Base-by-base conservation (phyloP, 2,888 invertebrate genomes). In the Noctua fimbriata region DNA sequence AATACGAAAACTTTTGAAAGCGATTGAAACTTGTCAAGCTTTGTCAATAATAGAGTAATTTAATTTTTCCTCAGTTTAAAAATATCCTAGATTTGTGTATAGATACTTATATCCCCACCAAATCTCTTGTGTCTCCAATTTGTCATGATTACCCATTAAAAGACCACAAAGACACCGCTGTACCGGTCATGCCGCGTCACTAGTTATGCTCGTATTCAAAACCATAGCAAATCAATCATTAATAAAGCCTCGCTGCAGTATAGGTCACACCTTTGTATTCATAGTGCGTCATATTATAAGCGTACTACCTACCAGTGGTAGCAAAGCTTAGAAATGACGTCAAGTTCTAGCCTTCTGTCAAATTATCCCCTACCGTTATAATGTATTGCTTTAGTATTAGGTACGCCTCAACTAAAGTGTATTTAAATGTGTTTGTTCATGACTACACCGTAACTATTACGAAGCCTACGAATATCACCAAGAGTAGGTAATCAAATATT, bases 321-420 rank as follows among this genome's bases (percentile, higher is more conserved):
- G 65, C 36, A 76, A 36, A 78, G 77, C 69, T 66, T 81, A 69
- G 69, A 84, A 74, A 82, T 89, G 82, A 89, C 87, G 89, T 88
- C 88, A 88, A 77, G 41, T 65, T 58, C 70, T 82, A 87, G 72
- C 73, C 69, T 79, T 72, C 69, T 81, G 76, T 76, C 67, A 76
- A 73, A 24, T 77, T 24, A 80, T 74, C 86, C 83, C 82, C 73
- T 87, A 85, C 83, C 28, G 83, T 47, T 16, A 0, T n/a, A 18
- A 69, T 41, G 21, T 4, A 58, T 47, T 69, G 24, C 24, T 69
- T 36, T 58, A 41, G 14, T 12, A 66, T 24, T 5, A 36, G 3
- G n/a, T 47, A 16, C 6, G 36, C 21, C 24, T 0, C n/a, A 41
- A 66, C 66, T 14, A 41, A 24, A 24, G 12, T 14, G 32, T n/a